Evolutionary conservation across 64 coral and sea anemone species (phyloP).

Genomic region (Montipora efflorescens): DNA sequence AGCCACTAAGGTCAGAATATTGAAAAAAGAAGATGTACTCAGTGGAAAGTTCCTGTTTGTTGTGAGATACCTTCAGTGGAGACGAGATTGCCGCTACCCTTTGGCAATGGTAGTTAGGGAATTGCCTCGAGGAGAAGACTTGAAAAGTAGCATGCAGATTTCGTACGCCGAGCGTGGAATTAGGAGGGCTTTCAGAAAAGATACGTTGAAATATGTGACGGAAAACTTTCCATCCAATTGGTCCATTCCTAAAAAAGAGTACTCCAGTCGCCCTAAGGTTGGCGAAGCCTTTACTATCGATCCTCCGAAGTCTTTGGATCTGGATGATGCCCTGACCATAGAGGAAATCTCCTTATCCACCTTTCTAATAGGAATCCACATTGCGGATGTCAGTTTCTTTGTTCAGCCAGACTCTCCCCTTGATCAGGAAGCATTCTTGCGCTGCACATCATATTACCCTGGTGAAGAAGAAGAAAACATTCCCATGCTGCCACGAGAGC

Average conservation of each 20-base stretch:
- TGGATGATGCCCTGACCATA: slow-evolving; percentile 89
- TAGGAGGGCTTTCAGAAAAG: slow-evolving; percentile 44
- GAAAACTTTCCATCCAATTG: slow-evolving; percentile 22
- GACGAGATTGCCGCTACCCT: slow-evolving; percentile 43
- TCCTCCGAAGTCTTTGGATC: slow-evolving; percentile 74
- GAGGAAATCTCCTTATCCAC: neutral
- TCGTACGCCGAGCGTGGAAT: slow-evolving; percentile 72
- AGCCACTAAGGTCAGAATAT: slow-evolving; percentile 4
- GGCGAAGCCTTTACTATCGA: slow-evolving; percentile 79
- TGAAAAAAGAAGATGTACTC: slow-evolving; percentile 62
- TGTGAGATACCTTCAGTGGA: slow-evolving; percentile 78
- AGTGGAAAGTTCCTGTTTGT: slow-evolving; percentile 80
- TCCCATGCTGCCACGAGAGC: slow-evolving; percentile 78
- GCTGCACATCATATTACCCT: slow-evolving; percentile 83
- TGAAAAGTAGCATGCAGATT: slow-evolving; percentile 65
- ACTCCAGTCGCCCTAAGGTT: slow-evolving; percentile 18
- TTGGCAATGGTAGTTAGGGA: slow-evolving; percentile 65
- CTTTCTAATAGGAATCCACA: slow-evolving; percentile 79
- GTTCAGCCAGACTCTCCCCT: slow-evolving; percentile 69
- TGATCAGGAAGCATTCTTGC: slow-evolving; percentile 70
- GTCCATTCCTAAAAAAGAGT: slow-evolving; percentile 68
- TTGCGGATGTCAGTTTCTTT: slow-evolving; percentile 89
- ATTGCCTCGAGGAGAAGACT: slow-evolving; percentile 40
- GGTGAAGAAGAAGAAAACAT: slow-evolving; percentile 41
- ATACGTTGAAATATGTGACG: slow-evolving; percentile 18